Evolutionary conservation across 2,797 vertebrate genomes (phyloP).

Genomic region (Tragopan temminckii): DNA sequence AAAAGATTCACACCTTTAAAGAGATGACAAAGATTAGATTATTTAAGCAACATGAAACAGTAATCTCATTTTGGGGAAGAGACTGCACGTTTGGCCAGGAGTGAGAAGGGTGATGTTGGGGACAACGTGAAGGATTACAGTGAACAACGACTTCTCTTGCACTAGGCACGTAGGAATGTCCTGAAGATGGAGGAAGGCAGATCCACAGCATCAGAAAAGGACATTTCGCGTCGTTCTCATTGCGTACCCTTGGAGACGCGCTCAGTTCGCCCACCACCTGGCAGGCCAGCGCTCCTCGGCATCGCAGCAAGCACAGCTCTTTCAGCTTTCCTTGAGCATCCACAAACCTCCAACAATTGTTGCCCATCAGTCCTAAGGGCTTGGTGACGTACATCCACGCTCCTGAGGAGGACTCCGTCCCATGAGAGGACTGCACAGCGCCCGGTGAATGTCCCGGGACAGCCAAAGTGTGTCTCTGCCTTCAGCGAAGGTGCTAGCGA

Average conservation of each 20-base stretch:
- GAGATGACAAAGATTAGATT: slow-evolving; percentile 22
- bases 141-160: not conserved
- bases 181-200: not conserved
- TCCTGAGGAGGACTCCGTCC: not conserved
- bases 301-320: not conserved
- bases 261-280: not conserved
- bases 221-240: not conserved
- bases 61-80: not conserved
- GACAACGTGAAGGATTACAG: not conserved
- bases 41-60: not conserved
- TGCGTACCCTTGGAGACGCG: accelerated
- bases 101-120: not conserved
- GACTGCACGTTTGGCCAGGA: not conserved
- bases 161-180: not conserved
- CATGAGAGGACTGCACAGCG: not conserved
- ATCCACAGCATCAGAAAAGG: not conserved
- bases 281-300: not conserved
- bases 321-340: not conserved
- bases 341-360: slow-evolving; percentile 15
- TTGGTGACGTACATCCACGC: not conserved
- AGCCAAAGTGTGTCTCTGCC: not conserved
- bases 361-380: slow-evolving; percentile 6
- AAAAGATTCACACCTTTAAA: slow-evolving; percentile 13
- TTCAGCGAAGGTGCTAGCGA: not conserved
- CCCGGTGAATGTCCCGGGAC: not conserved